Evolutionary conservation across 2,797 vertebrate species (phyloP).

Genomic region (Sylvilagus floridanus): DNA sequence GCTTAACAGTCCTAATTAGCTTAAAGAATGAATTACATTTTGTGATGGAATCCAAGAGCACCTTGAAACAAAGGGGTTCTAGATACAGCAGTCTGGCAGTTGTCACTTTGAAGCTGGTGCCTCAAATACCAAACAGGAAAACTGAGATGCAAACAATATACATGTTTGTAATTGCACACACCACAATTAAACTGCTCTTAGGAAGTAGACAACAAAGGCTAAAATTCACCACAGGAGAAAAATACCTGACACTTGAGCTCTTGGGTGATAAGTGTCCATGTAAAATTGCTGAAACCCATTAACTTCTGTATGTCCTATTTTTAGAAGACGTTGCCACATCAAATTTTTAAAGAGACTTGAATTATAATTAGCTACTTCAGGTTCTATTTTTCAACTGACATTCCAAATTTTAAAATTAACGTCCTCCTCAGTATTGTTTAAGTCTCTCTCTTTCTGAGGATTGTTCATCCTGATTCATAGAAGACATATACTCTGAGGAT

Average conservation of each 20-base stretch:
- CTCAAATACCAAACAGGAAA: neutral
- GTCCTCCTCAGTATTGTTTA: neutral
- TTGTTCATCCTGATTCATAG: neutral
- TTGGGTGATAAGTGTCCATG: neutral
- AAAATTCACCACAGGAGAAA: slow-evolving; percentile 2
- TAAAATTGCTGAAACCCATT: neutral
- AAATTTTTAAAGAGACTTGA: slow-evolving; percentile 34
- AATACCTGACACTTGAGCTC: neutral
- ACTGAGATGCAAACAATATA: neutral
- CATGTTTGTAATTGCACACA: neutral
- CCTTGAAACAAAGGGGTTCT: neutral
- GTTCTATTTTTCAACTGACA: slow-evolving; percentile 51
- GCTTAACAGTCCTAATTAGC: neutral
- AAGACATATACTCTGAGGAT: neutral
- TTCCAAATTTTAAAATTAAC: neutral
- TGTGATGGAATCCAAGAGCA: neutral
- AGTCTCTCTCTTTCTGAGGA: neutral
- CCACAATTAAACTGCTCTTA: neutral
- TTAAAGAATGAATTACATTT: neutral
- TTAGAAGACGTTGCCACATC: neutral
- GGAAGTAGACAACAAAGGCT: neutral
- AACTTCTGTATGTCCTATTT: slow-evolving; percentile 12
- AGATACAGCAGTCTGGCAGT: neutral
- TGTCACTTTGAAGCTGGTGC: neutral
- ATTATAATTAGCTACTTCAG: slow-evolving; percentile 30